These are phyloP conservation scores for Acestrorhynchus altus DNA, from an alignment of 2,797 vertebrate species.

Conservation along the genomic window DNA sequence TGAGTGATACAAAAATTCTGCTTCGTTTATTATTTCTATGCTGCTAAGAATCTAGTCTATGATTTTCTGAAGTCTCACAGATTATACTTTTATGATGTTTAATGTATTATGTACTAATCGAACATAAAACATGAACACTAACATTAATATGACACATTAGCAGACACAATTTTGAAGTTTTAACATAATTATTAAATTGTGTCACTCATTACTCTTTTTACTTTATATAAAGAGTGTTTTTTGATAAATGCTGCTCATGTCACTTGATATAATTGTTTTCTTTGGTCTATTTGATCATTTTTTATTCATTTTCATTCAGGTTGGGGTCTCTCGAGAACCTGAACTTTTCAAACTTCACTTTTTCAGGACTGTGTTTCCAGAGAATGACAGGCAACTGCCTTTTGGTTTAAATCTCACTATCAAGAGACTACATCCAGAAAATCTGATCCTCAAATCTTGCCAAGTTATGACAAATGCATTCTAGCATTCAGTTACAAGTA, in stretches of 20 bases:
- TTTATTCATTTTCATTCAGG: too few species aligned
- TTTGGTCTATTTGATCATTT: too few species aligned
- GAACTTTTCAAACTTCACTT: background rate
- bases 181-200: too few species aligned
- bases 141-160: too few species aligned
- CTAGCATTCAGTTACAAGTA: slow-evolving; percentile 32
- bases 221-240: too few species aligned
- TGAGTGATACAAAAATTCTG: too few species aligned
- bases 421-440: slow-evolving; percentile 22
- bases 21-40: too few species aligned
- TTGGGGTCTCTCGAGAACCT: slow-evolving; percentile 20
- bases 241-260: background rate
- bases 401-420: slow-evolving; percentile 21
- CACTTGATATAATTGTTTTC: background rate
- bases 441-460: slow-evolving; percentile 38
- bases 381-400: slow-evolving; percentile 12
- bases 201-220: too few species aligned
- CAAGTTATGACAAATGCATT: slow-evolving; percentile 54
- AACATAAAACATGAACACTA: background rate
- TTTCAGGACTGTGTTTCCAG: background rate
- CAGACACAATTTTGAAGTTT: too few species aligned
- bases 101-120: background rate
- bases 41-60: too few species aligned
- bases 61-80: too few species aligned
- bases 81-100: background rate